Evolutionary conservation across 1,140 invertebrate genomes (phyloP), one percentile per base, ranked within the genome.

Genomic region (Listronotus bonariensis): DNA sequence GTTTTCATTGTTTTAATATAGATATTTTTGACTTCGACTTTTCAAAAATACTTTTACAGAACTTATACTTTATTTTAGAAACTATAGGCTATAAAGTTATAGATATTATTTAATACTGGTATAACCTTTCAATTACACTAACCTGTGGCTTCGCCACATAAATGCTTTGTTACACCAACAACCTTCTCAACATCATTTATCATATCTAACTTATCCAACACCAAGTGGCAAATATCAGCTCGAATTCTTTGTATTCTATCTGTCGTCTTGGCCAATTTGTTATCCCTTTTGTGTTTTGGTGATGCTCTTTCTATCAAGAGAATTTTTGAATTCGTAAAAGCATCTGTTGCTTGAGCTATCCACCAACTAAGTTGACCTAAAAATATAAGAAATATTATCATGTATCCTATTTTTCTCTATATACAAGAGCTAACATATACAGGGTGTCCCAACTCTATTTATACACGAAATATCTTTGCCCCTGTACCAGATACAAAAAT

Each of bases 131-230:
- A 26, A 26, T 26, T 41, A 52, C 45, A 71, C 64, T 69, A 75
- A 90, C 89, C 90, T 67, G 92, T 93, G 34, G 92, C 92, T 15
- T 81, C 85, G 1, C 93, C 92, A 77, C 92, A 96, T 14, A 96
- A 81, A 80, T 96, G 93, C 80, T 96, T 96, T 0, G 91, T 89
- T 31, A 93, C 77, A 1, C 86, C 92, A 42, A 94, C 87, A 45
- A 89, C 82, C 41, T 75, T 69, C 12, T 76, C 42, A 34, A 76
- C 80, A 34, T 78, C 67, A 38, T 77, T 68, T 31, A 90, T 76
- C 46, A 80, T 78, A 4, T 82, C 75, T 36, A 91, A 76, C 18
- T 80, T 78, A n/a, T 80, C 81, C 45, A 94, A 77, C 67, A 84
- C 79, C 8, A 94, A 77, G 78, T 92, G 87, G 4, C 85, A 85